Conservation (phyloP, 2,888 invertebrate genomes). For the Coelogynopora nodosa region DNA sequence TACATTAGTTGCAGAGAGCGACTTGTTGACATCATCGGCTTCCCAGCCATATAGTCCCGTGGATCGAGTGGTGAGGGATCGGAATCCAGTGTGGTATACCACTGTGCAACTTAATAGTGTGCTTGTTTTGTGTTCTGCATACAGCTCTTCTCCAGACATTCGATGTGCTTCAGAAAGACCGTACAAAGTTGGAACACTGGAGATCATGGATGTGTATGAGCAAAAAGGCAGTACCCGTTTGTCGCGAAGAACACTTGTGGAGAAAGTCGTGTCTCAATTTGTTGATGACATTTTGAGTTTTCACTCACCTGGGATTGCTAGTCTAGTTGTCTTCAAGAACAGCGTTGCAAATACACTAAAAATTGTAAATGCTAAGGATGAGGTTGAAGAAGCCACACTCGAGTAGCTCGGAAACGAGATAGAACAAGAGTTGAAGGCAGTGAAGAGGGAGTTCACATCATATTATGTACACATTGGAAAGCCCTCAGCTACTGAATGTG, state of each 20-base stretch:
- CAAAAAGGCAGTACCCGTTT: background rate
- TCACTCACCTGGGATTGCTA: background rate
- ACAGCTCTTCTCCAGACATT: background rate
- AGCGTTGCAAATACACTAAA: background rate
- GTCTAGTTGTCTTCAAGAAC: background rate
- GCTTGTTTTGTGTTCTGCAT: background rate
- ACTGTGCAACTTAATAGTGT: background rate
- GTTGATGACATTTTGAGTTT: background rate
- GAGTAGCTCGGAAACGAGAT: background rate
- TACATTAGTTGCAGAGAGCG: background rate
- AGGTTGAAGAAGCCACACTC: slow-evolving; percentile 5
- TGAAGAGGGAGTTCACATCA: slow-evolving; percentile 12
- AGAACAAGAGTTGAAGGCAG: slow-evolving; percentile 27
- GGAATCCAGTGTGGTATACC: background rate
- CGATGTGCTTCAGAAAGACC: background rate
- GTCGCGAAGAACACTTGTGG: background rate
- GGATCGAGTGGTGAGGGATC: slow-evolving; percentile 6
- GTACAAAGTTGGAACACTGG: background rate
- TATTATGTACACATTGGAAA: background rate
- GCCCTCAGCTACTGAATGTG: slow-evolving; percentile 7
- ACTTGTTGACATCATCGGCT: slow-evolving; percentile 20
- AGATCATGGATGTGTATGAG: background rate
- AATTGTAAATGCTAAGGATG: background rate
- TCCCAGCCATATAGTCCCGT: slow-evolving; percentile 17
- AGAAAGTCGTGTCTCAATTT: background rate